Evolutionary conservation across 2,888 invertebrate species (phyloP), one percentile per base, ranked within the genome.

Genomic region (Drosophila gaucha): DNA sequence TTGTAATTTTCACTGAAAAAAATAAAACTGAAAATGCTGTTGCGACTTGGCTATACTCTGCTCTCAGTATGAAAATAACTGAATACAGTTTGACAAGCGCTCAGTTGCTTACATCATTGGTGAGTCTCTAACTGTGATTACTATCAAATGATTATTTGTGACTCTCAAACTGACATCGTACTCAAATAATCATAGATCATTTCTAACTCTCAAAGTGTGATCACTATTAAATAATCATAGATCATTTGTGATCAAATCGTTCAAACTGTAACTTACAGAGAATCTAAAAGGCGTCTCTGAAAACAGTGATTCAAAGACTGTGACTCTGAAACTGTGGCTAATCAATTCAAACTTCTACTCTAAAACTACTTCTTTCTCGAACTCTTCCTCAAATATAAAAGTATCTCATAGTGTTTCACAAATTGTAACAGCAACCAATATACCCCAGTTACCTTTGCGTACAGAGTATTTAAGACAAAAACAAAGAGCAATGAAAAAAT

Each of bases 1-100:
- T 6, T 26, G 31, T 49, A 64, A 67, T 74, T 83, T 80, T 66
- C 67, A 59, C 74, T 58, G 43, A 43, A 49, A 44, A 36, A 36
- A 14, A 39, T 18, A 47, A 33, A 50, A 2, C 5, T 8, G 5
- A 46, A n/a, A 4, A 12, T 30, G 20, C 3, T 39, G 6, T 6
- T 16, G 1, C 18, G 24, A 35, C 54, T 46, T 10, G 0, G 0
- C 2, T 1, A 46, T 54, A 24, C 44, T 24, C 31, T 54, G 20
- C n/a, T n/a, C n/a, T n/a, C n/a, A n/a, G n/a, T n/a, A n/a, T n/a
- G n/a, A n/a, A n/a, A n/a, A n/a, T n/a, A n/a, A n/a, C n/a, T n/a
- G n/a, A n/a, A n/a, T n/a, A n/a, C n/a, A n/a, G n/a, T n/a, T n/a
- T n/a, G n/a, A n/a, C n/a, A n/a, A 28, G 28, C 28, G 28, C 4